Evolutionary conservation across 2,113 vertebrate species (phyloP), one percentile per base, ranked within the genome.

Genomic region (Leptodactylus fuscus): DNA sequence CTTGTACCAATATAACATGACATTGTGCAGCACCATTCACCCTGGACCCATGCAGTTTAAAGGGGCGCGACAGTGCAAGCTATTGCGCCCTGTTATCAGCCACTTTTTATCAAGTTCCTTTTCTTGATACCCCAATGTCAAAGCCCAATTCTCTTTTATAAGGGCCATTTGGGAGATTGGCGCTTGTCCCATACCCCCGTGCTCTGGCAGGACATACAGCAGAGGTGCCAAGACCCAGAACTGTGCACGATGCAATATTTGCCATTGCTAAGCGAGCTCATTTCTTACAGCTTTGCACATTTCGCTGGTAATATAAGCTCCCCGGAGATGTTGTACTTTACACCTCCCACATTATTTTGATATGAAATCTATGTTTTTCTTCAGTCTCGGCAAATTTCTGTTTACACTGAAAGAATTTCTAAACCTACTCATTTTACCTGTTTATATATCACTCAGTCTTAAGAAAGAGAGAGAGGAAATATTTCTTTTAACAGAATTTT

Each of bases 281-380:
- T 18, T 36, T 69, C 65, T 38, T 9, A 22, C 29, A 10, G 34
- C 20, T 69, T 22, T 69, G 32, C 65, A 69, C 0, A 69, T 69
- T 34, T 38, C 32, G 1, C 16, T 36, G 32, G 34, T 38, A 69
- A 69, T 9, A 69, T 69, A 69, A 32, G 34, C 65, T 36, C 34
- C 34, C 9, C 32, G 65, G 65, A 22, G 65, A 69, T 69, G 65
- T 69, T 69, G 4, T 38, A 69, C 65, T 69, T 69, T 22, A 69
- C 65, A 69, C 65, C 32, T 38, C 65, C 65, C 65, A 69, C 65
- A 38, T 69, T 69, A 36, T 69, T 34, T 36, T 69, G 32, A 69
- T 69, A 69, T 67, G 18, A 69, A 36, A 18, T 69, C 65, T 38
- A 69, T 36, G 65, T 36, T 69, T 69, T 38, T 69, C 4, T 36